These are phyloP conservation scores for Emydocephalus ijimae DNA, from an alignment of 2,113 vertebrate genomes.

Conservation along the genomic window DNA sequence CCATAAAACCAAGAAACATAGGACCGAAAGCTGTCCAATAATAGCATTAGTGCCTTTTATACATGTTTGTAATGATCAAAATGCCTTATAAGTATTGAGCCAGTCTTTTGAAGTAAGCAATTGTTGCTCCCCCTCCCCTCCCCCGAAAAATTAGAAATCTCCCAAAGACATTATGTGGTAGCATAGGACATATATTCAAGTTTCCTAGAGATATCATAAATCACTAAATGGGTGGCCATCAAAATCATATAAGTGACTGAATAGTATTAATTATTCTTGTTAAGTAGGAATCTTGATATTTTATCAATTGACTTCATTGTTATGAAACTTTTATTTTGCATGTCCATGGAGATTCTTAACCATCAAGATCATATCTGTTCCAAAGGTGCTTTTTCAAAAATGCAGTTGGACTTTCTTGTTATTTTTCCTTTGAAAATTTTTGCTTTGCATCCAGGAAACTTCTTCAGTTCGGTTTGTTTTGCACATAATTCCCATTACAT, in stretches of 20 bases:
- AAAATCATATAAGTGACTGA: not conserved
- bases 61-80: not conserved
- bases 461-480: not conserved
- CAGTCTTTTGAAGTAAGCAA: not conserved
- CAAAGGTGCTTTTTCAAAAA: not conserved
- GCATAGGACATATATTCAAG: not conserved
- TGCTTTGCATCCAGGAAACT: not conserved
- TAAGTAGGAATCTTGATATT: slow-evolving; percentile 9
- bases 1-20: not conserved
- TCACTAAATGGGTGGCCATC: not conserved
- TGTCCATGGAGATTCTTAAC: not conserved
- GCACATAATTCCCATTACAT: not conserved
- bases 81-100: not conserved
- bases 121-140: not conserved
- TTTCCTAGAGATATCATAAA: not conserved
- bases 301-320: not conserved
- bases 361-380: not conserved
- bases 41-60: not conserved
- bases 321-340: slow-evolving; percentile 9
- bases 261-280: not conserved
- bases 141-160: not conserved
- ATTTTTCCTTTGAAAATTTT: not conserved
- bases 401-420: not conserved
- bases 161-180: not conserved
- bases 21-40: not conserved